Base-by-base conservation (phyloP, 1,140 invertebrate genomes). In the Panulirus ornatus region DNA sequence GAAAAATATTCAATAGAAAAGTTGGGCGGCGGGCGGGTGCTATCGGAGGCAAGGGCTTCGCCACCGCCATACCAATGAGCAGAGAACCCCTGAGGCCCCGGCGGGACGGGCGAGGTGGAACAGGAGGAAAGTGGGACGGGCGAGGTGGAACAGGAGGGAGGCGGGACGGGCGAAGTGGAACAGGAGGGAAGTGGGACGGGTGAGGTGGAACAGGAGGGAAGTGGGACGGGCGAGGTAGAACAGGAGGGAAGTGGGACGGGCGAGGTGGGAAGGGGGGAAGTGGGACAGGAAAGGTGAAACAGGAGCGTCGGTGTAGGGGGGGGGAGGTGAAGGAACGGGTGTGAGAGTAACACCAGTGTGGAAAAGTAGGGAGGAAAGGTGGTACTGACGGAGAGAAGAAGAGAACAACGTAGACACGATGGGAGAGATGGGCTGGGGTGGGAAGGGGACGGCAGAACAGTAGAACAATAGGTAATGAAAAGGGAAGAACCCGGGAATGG, bases 1-100 rank as follows among this genome's bases (percentile, higher is more conserved):
- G 88, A 84, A 90, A 90, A 90, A 90, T 90, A 90, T 90, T 90
- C 88, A 90, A 90, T 90, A 84, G 88, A 90, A 90, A 90, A 90
- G 88, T 90, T 90, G 88, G 88, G 40, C 51, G 81, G 44, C 88
- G 79, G 88, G 88, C 58, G 71, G 38, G 81, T 73, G 88, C 88
- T 90, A 90, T 90, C 88, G 88, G 81, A 90, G 88, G 88, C 88
- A 66, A 63, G 79, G 79, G 44, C 58, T 34, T 5, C 47, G 34
- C 81, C 79, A n/a, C 27, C 30, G 88, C 81, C 88, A 90, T 90
- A 90, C 88, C 88, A 90, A 90, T 90, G 88, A 90, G 88, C 51
- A 66, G 66, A 73, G 71, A 36, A 75, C 3, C 38, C 38, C 75
- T 22, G 27, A n/a, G 38, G 38, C 36, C 44, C 22, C 34, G 58